A percentile compares a stretch with the other conserved stretches of the same genome.
Conservation (phyloP, 2,888 invertebrate species). For the Pheosia gnoma region DNA sequence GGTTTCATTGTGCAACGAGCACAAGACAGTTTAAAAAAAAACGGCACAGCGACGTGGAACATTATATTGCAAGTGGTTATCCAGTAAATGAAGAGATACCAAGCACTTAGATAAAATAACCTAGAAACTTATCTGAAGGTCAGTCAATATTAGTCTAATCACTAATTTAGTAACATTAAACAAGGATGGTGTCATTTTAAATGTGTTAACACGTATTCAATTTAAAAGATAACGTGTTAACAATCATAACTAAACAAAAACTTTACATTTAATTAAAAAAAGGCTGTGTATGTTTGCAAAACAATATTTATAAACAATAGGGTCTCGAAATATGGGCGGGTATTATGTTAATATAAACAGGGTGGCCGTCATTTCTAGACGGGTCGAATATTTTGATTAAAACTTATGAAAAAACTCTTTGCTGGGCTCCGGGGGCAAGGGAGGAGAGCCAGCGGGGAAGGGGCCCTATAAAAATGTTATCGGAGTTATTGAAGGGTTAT, state of each 20-base stretch:
- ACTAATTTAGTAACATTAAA: too few species aligned
- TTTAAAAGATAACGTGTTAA: neutral
- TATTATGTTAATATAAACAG: conserved; percentile 57
- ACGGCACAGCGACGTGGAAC: too few species aligned
- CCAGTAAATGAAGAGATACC: too few species aligned
- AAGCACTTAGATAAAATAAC: too few species aligned
- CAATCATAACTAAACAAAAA: neutral
- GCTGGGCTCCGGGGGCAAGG: conserved; percentile 21
- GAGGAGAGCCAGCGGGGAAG: conserved; percentile 27
- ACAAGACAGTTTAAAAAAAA: neutral
- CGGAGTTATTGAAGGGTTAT: conserved; percentile 41
- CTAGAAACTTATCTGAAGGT: too few species aligned
- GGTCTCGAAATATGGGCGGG: conserved; percentile 45
- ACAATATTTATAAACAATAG: conserved; percentile 45
- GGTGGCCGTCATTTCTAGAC: conserved; percentile 46
- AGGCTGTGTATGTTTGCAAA: conserved; percentile 12
- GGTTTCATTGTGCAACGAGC: conserved; percentile 22
- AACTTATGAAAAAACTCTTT: conserved; percentile 61
- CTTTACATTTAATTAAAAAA: neutral
- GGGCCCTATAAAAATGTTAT: conserved; percentile 35
- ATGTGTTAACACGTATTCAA: too few species aligned
- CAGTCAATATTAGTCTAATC: too few species aligned
- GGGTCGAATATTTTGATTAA: conserved; percentile 64
- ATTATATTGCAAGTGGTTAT: too few species aligned
- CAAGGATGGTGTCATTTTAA: too few species aligned